Evolutionary conservation across 2,888 invertebrate genomes (phyloP).

Genomic region (Podabrus alpinus): DNA sequence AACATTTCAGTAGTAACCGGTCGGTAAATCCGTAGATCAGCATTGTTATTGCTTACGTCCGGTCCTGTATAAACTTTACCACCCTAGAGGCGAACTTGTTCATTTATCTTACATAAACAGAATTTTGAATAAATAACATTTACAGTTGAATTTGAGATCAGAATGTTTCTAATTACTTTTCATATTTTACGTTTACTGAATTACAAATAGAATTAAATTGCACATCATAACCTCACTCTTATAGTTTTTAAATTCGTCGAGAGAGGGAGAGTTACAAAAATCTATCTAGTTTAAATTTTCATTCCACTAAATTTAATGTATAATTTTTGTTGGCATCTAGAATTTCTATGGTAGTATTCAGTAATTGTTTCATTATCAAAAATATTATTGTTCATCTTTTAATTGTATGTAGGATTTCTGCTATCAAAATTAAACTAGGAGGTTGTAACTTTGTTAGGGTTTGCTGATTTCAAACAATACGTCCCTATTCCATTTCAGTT

Average conservation of each 20-base stretch:
- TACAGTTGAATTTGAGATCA: not conserved
- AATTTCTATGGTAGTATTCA: not conserved
- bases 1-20: constrained; percentile 6
- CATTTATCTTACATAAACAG: constrained; percentile 13
- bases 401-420: not conserved
- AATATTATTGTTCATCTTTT: not conserved
- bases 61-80: constrained; percentile 24
- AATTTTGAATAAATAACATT: constrained; percentile 6
- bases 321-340: not conserved
- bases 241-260: not conserved
- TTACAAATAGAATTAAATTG: not conserved
- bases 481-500: not conserved
- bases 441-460: not conserved
- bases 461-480: not conserved
- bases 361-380: not conserved
- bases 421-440: not conserved
- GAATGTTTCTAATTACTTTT: not conserved
- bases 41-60: constrained; percentile 23
- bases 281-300: not conserved
- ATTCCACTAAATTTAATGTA: not conserved
- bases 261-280: not conserved
- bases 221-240: not conserved
- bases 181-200: not conserved
- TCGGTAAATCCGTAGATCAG: constrained; percentile 8
- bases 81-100: constrained; percentile 10